Evolutionary conservation across 2,113 vertebrate species (phyloP).

Genomic region (Elachura formosa): DNA sequence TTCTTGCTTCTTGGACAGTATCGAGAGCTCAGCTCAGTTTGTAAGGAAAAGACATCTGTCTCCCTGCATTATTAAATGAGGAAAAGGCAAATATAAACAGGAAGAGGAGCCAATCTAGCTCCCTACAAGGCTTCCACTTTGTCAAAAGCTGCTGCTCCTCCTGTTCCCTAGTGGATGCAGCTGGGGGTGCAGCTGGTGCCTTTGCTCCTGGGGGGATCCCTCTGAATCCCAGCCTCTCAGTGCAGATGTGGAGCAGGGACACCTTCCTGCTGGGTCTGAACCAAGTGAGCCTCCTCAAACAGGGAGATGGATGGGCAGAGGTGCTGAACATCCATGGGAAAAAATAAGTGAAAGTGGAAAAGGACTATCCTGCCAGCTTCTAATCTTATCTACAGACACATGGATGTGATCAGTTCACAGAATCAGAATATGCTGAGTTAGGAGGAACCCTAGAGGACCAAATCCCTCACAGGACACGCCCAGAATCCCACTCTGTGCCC

Average conservation of each 20-base stretch:
- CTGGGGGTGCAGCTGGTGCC: conserved; percentile 35
- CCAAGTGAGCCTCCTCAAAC: not conserved
- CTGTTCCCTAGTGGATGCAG: not conserved
- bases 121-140: not conserved
- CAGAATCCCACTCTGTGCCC: not conserved
- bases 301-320: accelerated
- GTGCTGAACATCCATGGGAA: not conserved
- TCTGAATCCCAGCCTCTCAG: not conserved
- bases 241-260: not conserved
- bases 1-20: not conserved
- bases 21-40: not conserved
- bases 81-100: conserved; percentile 11
- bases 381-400: not conserved
- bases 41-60: conserved; percentile 13
- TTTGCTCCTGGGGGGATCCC: not conserved
- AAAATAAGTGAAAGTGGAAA: not conserved
- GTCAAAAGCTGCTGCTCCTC: conserved; percentile 10
- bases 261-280: not conserved
- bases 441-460: not conserved
- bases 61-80: not conserved
- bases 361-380: not conserved
- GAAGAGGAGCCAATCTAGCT: not conserved
- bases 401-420: not conserved
- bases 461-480: not conserved
- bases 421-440: not conserved